Base-by-base conservation (phyloP, 2,113 vertebrate species). In the Corythornis madagascariensis region DNA sequence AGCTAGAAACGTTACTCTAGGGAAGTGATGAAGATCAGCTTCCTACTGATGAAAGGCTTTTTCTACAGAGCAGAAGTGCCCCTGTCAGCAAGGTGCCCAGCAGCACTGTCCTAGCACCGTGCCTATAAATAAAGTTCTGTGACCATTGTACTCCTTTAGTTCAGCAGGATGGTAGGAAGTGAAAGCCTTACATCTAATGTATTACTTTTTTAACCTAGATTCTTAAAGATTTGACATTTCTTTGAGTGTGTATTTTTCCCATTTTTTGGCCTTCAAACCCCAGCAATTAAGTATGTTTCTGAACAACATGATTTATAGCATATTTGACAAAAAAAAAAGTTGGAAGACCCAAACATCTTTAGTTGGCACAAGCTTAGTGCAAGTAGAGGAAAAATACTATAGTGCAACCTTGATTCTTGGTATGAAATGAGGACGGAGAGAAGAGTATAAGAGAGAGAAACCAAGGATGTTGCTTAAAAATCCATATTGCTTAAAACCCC, bases 171-270 rank as follows among this genome's bases (percentile, higher is more conserved):
- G 66, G 83, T 79, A 53, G 89, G 69, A 86, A 74, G 22, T 33
- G 47, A 89, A 89, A 86, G 81, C 26, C 74, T 52, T 82, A 26
- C 5, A n/a, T 80, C 74, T 76, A 33, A 55, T 13, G 14, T 57
- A 55, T 52, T 76, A 63, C 38, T 80, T 93, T 80, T 93, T 75
- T 70, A 92, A 77, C 60, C 64, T 65, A 47, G 47, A 79, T 95
- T 70, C 55, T 24, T 42, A 18, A 25, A 31, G 11, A 33, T 69
- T 65, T 1, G 0, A 47, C 89, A 47, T 31, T 79, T 61, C 10
- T 33, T 2, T 9, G 20, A 75, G 16, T 64, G 29, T 4, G 0
- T 64, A n/a, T 79, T 75, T 90, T 77, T 4, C 38, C 43, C 3
- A 0, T 8, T 60, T 61, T 60, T 55, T 52, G 5, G n/a, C 11